A percentile compares a stretch with the other conserved stretches of the same genome.
These are phyloP conservation scores for Patella ulyssiponensis DNA, from an alignment of 2,888 invertebrate species.

Conservation along the genomic window DNA sequence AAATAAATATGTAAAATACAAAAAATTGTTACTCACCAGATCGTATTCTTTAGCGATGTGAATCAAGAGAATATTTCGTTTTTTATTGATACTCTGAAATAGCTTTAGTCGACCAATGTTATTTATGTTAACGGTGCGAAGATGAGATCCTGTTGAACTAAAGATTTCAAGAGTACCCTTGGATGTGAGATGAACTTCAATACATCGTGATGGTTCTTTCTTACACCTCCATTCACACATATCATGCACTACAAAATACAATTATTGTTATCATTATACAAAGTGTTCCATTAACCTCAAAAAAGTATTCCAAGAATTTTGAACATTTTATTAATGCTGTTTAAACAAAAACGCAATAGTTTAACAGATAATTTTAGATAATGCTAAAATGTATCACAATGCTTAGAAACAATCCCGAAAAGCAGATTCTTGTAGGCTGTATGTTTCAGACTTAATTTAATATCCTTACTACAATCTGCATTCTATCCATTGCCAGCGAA, in stretches of 20 bases:
- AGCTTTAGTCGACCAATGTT: constrained; percentile 46
- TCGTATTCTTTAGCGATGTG: constrained; percentile 68
- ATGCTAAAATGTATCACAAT: no score
- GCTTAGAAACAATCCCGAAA: no score
- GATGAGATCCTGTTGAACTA: constrained; percentile 46
- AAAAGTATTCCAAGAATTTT: no score
- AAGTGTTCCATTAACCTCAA: no score
- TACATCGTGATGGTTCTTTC: constrained; percentile 46
- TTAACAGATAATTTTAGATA: no score
- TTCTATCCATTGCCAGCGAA: no score
- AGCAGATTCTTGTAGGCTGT: no score
- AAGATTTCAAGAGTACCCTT: constrained; percentile 53
- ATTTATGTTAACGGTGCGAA: constrained; percentile 55
- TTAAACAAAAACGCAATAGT: no score
- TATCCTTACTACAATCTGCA: no score
- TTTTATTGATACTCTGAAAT: constrained; percentile 58
- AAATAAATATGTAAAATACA: no score
- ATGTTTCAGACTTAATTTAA: no score
- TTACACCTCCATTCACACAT: constrained; percentile 61
- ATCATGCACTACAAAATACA: constrained; percentile 37
- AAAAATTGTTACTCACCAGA: constrained; percentile 49
- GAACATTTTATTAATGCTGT: no score
- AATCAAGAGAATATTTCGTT: constrained; percentile 52
- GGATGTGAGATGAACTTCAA: constrained; percentile 55
- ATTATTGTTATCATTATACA: not conserved